Evolutionary conservation across 1,140 invertebrate species (phyloP).

Genomic region (Harlomillsia oculata): DNA sequence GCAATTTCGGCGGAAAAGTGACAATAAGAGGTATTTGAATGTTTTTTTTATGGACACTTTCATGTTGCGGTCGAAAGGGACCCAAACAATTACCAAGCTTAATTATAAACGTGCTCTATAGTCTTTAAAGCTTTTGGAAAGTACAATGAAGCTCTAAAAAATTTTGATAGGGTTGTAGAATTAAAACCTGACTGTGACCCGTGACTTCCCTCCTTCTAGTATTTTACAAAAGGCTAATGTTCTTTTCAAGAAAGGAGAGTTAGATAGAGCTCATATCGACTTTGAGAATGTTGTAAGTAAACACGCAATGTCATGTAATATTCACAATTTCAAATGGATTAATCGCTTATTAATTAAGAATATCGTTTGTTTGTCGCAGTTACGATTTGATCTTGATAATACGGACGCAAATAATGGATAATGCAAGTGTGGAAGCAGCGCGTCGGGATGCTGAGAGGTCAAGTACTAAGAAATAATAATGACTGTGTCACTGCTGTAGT

Average conservation of each 20-base stretch:
- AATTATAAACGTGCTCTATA: slow-evolving; percentile 87
- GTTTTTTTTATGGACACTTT: too few species aligned
- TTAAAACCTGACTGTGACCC: slow-evolving; percentile 93
- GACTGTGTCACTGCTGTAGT: slow-evolving; percentile 61
- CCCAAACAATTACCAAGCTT: slow-evolving; percentile 89
- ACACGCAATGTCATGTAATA: not conserved
- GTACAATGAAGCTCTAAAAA: slow-evolving; percentile 85
- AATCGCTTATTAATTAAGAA: slow-evolving; percentile 8
- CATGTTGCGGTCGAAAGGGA: slow-evolving; percentile 97
- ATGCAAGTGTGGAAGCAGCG: slow-evolving; percentile 54
- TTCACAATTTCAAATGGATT: not conserved
- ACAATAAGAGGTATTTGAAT: too few species aligned
- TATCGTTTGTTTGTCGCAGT: not conserved
- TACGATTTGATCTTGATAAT: slow-evolving; percentile 43
- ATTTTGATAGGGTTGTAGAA: slow-evolving; percentile 84
- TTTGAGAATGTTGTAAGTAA: slow-evolving; percentile 72
- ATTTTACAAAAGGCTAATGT: slow-evolving; percentile 75
- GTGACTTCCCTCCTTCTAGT: slow-evolving; percentile 81
- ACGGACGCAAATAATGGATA: slow-evolving; percentile 58
- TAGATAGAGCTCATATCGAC: slow-evolving; percentile 70
- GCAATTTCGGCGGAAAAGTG: too few species aligned
- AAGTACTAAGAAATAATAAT: slow-evolving; percentile 54
- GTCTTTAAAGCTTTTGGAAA: slow-evolving; percentile 93
- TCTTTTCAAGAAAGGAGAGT: slow-evolving; percentile 77
- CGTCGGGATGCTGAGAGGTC: slow-evolving; percentile 57